phyloP scores from a whole-genome alignment of 2,113 vertebrate species.

The Himantopus leucocephalus region DNA sequence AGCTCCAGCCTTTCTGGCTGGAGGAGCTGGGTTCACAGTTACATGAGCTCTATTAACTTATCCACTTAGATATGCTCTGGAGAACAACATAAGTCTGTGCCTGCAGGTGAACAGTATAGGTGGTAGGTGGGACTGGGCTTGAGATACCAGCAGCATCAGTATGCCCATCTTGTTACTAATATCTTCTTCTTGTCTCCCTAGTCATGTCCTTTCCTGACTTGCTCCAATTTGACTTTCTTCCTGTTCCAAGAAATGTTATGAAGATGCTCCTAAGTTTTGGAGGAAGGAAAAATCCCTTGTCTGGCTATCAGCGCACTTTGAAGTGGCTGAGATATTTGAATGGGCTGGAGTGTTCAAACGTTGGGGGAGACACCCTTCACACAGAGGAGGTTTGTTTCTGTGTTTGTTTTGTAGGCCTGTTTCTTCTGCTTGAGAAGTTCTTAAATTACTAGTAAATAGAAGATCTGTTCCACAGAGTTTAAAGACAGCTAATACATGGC shows the following conservation, averaged over 20 bases:
- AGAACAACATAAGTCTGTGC: neutral
- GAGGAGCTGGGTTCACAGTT: neutral
- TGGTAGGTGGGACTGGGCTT: neutral
- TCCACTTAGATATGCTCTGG: neutral
- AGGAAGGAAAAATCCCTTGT: neutral
- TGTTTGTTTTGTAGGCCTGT: neutral
- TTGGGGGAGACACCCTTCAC: neutral
- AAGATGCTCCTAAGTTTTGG: neutral
- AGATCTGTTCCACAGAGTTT: neutral
- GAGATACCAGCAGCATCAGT: neutral
- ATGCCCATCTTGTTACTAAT: neutral
- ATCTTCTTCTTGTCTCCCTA: neutral
- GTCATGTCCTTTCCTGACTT: neutral
- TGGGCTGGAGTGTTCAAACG: neutral
- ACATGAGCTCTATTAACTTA: neutral
- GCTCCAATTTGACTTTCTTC: neutral
- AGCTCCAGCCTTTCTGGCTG: neutral
- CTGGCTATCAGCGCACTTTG: neutral
- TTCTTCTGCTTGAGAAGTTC: neutral
- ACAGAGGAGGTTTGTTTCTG: neutral
- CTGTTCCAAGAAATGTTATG: neutral
- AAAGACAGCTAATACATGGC: neutral
- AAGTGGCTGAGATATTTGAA: neutral
- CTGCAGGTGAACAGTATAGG: neutral
- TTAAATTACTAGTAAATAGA: neutral